Evolutionary conservation across 1,140 invertebrate genomes (phyloP).

Genomic region (Drosophila lacertosa): DNA sequence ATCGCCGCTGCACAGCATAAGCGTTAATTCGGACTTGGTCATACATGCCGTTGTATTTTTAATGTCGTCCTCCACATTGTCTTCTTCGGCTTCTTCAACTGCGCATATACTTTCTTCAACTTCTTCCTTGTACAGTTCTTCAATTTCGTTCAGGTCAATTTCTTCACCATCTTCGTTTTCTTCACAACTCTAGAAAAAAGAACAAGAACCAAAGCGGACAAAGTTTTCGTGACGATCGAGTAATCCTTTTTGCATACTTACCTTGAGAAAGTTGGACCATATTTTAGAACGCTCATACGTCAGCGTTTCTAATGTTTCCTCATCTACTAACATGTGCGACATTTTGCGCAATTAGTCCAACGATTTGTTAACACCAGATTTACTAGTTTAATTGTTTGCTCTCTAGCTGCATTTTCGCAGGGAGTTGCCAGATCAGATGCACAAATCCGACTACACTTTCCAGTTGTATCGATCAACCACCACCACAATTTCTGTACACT

Average conservation of each 20-base stretch:
- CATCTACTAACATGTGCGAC: slow-evolving; percentile 39
- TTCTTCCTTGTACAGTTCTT: slow-evolving; percentile 30
- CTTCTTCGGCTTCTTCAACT: slow-evolving; percentile 38
- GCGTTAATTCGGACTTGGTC: slow-evolving; percentile 47
- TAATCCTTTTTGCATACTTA: slow-evolving; percentile 4
- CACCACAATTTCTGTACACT: slow-evolving; percentile 25
- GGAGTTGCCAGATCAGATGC: slow-evolving; percentile 10
- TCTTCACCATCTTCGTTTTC: slow-evolving; percentile 23
- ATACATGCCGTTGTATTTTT: slow-evolving; percentile 34
- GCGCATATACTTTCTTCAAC: slow-evolving; percentile 12
- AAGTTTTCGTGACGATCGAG: not conserved
- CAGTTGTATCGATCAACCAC: slow-evolving; percentile 10
- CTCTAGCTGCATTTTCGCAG: slow-evolving; percentile 8
- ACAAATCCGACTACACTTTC: not conserved
- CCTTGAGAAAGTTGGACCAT: slow-evolving; percentile 53
- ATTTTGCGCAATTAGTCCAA: slow-evolving; percentile 25
- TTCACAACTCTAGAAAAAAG: slow-evolving; percentile 19
- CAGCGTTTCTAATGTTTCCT: slow-evolving; percentile 49
- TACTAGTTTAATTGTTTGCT: not conserved
- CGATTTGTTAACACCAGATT: not conserved
- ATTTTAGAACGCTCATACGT: slow-evolving; percentile 56
- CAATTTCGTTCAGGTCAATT: slow-evolving; percentile 29
- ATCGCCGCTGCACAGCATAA: slow-evolving; percentile 41
- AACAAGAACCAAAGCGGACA: not conserved
- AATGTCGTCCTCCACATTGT: slow-evolving; percentile 17